phyloP scores from a whole-genome alignment of 2,888 invertebrate genomes.

The Catocala fraxini region DNA sequence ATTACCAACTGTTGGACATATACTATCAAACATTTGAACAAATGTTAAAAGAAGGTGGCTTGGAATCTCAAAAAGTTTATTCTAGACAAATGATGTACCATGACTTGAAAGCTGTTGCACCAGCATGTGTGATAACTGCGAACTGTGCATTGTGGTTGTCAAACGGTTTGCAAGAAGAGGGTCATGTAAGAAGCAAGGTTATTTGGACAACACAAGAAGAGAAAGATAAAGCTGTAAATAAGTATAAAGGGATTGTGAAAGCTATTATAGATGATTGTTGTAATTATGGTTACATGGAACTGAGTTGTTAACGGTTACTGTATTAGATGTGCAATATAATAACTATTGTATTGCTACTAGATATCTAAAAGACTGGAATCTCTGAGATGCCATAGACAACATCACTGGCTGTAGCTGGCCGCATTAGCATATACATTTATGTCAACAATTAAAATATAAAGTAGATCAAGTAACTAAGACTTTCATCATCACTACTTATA shows the following conservation, averaged over 20 bases:
- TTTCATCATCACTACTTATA: no score
- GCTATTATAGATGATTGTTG: conserved; percentile 72
- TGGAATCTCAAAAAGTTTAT: conserved; percentile 61
- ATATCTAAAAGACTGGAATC: no score
- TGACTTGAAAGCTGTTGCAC: conserved; percentile 71
- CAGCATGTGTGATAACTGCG: conserved; percentile 74
- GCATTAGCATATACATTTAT: no score
- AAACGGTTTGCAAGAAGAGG: conserved; percentile 77
- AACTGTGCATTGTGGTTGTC: conserved; percentile 79
- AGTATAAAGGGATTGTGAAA: conserved; percentile 65
- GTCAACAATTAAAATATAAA: no score
- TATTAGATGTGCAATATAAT: no score
- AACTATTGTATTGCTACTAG: no score
- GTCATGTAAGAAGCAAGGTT: conserved; percentile 75
- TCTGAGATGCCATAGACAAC: no score
- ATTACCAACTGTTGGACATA: conserved; percentile 59
- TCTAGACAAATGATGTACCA: conserved; percentile 61
- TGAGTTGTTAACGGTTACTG: not conserved
- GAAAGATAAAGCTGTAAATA: conserved; percentile 57
- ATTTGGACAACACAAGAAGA: conserved; percentile 62
- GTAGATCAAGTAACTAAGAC: no score
- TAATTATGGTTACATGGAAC: conserved; percentile 61
- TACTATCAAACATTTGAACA: conserved; percentile 69
- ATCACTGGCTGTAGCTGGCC: no score
- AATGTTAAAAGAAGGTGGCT: conserved; percentile 47